Base-by-base conservation (phyloP, 2,797 vertebrate genomes). In the Tragopan temminckii region DNA sequence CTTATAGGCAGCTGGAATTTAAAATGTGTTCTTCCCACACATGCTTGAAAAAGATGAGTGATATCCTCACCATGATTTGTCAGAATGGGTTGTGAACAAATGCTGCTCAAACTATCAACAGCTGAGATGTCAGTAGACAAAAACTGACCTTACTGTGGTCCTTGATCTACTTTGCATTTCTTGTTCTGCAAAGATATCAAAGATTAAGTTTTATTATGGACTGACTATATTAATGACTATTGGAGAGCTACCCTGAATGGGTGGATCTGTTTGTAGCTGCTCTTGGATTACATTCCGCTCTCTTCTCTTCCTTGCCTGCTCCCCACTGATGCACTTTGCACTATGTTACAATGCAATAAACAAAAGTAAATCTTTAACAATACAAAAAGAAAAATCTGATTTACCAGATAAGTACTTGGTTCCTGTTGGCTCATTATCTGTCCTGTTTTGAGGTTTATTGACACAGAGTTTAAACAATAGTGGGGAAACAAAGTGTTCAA, bases 371-470 rank as follows among this genome's bases (percentile, higher is more conserved):
- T 75, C 63, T 71, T 89, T 93, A 93, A 88, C 55, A 81, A 77
- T 58, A 5, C 5, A 67, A 86, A 80, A 46, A 27, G 10, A 63
- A 53, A 25, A 76, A 68, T 5, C 25, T n/a, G 29, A 77, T 94
- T 97, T 96, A 97, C 96, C 89, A 25, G 57, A 71, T 42, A 21
- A 29, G 21, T 67, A 35, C 70, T 89, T 67, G 52, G 18, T 89
- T 88, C 69, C 19, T 12, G 59, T 55, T 71, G 77, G 75, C n/a
- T 58, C 67, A 35, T 92, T 71, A 0, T 48, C 50, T 4, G 72
- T 80, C 25, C 33, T 40, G 5, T 42, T 76, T 92, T 88, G 94
- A 38, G 62, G 58, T 67, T 80, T 80, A 35, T 38, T 90, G 85
- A 67, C 79, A 42, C 12, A 57, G 77, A 93, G 9, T 52, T 89